Evolutionary conservation across 2,888 invertebrate species (phyloP).

Genomic region (Lamproptera curius): DNA sequence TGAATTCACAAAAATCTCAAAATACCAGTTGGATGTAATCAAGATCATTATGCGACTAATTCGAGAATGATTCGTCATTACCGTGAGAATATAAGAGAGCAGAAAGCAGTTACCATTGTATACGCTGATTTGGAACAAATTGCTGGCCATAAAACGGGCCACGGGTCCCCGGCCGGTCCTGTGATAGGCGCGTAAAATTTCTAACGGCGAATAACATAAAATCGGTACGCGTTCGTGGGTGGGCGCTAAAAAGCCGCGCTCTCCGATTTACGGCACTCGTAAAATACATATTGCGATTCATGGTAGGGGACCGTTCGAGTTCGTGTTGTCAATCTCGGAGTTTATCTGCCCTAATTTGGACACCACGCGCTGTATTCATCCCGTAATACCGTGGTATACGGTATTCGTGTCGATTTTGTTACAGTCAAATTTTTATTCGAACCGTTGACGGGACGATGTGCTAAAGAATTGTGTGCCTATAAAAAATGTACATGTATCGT

Average conservation of each 20-base stretch:
- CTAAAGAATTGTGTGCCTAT: neutral
- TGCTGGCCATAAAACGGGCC: conserved; percentile 45
- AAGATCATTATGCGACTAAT: too few species aligned
- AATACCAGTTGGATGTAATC: too few species aligned
- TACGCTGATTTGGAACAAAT: conserved; percentile 45
- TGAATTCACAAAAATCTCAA: too few species aligned
- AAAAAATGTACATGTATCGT: neutral
- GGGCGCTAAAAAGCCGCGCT: conserved; percentile 73
- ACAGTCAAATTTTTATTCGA: conserved; percentile 10
- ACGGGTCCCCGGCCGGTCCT: conserved; percentile 42
- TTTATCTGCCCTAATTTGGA: conserved; percentile 41
- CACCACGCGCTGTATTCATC: conserved; percentile 5
- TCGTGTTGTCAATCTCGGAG: conserved; percentile 55
- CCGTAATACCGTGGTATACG: neutral
- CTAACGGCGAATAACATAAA: conserved; percentile 67
- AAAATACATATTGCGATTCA: conserved; percentile 76
- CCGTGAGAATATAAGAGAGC: too few species aligned
- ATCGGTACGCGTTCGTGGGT: conserved; percentile 62
- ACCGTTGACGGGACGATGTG: conserved; percentile 31
- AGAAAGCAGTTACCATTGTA: too few species aligned
- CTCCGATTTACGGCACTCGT: conserved; percentile 70
- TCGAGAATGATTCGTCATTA: too few species aligned
- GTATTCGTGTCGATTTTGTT: conserved; percentile 9
- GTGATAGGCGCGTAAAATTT: conserved; percentile 59
- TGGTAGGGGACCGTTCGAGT: conserved; percentile 68